Conservation (phyloP, 2,113 vertebrate species). For the Hiodon tergisus region DNA sequence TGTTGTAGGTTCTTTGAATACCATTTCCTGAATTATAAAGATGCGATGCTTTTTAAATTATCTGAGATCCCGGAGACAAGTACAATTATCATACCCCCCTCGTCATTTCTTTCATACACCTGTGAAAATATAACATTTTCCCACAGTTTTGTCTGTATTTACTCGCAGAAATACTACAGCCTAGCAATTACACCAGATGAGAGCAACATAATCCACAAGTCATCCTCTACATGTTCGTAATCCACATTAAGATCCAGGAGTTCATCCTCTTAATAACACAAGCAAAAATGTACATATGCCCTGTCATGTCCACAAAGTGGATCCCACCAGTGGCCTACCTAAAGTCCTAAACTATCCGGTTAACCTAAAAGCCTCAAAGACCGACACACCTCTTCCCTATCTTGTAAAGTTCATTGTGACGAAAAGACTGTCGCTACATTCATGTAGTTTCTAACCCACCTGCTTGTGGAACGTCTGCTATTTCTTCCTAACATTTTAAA, state of each 20-base stretch:
- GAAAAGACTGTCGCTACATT: neutral
- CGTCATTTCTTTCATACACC: neutral
- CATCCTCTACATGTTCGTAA: neutral
- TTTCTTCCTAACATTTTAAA: neutral
- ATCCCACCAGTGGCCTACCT: neutral
- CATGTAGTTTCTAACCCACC: neutral
- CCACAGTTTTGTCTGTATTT: neutral
- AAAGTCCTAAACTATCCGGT: neutral
- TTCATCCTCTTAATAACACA: too few relatives aligned
- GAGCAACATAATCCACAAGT: neutral
- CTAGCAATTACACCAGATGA: neutral
- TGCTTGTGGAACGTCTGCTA: neutral
- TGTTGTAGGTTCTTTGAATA: too few relatives aligned
- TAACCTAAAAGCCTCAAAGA: slow-evolving; percentile 21
- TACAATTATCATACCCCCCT: neutral
- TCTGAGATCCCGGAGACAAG: neutral
- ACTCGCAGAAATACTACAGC: neutral
- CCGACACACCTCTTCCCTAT: neutral
- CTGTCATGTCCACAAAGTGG: neutral
- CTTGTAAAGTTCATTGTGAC: neutral
- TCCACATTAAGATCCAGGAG: too few relatives aligned
- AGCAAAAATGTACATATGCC: neutral
- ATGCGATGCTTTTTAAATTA: neutral
- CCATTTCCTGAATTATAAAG: neutral
- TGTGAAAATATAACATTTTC: neutral